phyloP scores from a whole-genome alignment of 2,797 vertebrate species.

The Erpetoichthys calabaricus region DNA sequence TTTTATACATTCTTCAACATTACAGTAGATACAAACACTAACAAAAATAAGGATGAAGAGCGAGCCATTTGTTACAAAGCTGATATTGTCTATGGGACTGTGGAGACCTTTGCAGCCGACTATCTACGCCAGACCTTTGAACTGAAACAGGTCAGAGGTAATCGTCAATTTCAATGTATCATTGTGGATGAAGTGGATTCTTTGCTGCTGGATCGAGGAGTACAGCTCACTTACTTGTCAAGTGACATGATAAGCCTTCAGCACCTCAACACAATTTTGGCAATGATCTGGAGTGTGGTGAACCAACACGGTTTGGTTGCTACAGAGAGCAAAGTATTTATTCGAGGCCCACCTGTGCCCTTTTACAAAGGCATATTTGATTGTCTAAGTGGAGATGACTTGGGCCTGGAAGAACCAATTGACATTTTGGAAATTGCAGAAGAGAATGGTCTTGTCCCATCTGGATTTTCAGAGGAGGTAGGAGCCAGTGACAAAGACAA shows the following conservation, averaged over 20 bases:
- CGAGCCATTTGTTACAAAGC: conserved; percentile 12
- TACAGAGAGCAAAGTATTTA: conserved; percentile 6
- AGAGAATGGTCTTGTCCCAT: background rate
- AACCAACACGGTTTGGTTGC: conserved; percentile 10
- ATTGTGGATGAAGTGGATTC: conserved; percentile 37
- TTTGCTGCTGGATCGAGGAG: conserved; percentile 28
- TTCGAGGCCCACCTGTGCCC: conserved; percentile 17
- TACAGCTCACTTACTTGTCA: conserved; percentile 32
- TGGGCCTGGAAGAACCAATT: conserved; percentile 4
- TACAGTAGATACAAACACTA: conserved; percentile 12
- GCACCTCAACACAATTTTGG: conserved; percentile 25
- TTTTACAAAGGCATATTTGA: conserved; percentile 27
- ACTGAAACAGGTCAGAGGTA: conserved; percentile 26
- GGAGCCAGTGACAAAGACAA: no score
- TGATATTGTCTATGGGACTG: conserved; percentile 34
- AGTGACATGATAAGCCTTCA: conserved; percentile 27
- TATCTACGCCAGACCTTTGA: conserved; percentile 29
- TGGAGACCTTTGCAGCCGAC: conserved; percentile 27
- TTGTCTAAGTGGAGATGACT: conserved; percentile 10
- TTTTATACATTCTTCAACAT: conserved; percentile 15
- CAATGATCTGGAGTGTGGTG: conserved; percentile 28
- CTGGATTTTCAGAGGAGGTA: no score
- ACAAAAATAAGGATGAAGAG: conserved; percentile 10
- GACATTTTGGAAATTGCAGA: conserved; percentile 14
- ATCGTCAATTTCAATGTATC: conserved; percentile 26